A percentile compares a stretch with the other conserved stretches of the same genome.
Evolutionary conservation across 2,797 vertebrate species (phyloP).

Genomic region (Lepilemur septentrionalis): DNA sequence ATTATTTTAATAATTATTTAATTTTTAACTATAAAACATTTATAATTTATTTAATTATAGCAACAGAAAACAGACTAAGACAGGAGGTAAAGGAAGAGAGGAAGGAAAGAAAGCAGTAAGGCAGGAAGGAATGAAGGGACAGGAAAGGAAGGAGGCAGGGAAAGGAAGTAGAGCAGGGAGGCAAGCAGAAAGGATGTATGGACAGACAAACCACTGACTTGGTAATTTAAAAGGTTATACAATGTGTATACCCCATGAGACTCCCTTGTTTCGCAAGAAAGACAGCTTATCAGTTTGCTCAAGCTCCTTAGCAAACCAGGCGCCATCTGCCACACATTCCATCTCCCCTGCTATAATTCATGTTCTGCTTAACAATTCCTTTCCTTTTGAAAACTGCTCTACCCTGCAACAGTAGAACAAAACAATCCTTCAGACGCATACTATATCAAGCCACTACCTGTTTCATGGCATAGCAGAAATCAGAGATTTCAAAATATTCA

Average conservation of each 20-base stretch:
- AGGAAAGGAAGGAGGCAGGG: background rate
- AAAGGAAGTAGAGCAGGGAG: background rate
- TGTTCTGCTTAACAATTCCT: background rate
- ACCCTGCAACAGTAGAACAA: background rate
- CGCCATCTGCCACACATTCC: background rate
- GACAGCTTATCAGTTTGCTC: background rate
- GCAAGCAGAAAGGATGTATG: background rate
- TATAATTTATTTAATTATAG: background rate
- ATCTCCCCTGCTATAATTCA: background rate
- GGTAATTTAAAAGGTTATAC: background rate
- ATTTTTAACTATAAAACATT: too few species aligned
- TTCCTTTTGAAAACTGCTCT: background rate
- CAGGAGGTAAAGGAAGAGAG: background rate
- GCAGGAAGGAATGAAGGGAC: too few species aligned
- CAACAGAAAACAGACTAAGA: background rate
- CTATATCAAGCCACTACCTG: slow-evolving; percentile 9
- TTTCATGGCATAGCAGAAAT: background rate
- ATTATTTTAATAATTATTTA: too few species aligned
- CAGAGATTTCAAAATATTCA: background rate
- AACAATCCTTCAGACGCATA: background rate
- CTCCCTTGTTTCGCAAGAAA: background rate
- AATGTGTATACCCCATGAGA: background rate
- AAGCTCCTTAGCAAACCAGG: background rate
- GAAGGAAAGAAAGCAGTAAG: too few species aligned
- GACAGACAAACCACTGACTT: background rate